Percentiles rank a stretch among this genome's conserved stretches.
Evolutionary conservation across 2,888 invertebrate genomes (phyloP).

Genomic region (Leptinotarsa tumamoca): DNA sequence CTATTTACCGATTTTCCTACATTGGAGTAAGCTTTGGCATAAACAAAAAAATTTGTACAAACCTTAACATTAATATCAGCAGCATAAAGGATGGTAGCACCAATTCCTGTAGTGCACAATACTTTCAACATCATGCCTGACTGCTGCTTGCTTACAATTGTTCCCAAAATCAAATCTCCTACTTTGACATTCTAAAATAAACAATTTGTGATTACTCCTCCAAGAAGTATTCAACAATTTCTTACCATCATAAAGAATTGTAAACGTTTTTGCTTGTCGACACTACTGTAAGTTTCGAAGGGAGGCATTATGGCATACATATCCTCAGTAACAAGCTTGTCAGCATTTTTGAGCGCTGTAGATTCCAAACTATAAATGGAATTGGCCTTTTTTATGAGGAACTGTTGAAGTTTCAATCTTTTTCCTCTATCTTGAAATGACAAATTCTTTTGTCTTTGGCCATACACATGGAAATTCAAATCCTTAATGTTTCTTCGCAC

Average conservation of each 20-base stretch:
- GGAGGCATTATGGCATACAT: conserved; percentile 87
- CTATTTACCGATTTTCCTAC: too few relatives aligned
- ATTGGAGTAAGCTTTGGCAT: too few relatives aligned
- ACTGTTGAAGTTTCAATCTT: conserved; percentile 86
- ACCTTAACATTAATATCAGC: conserved; percentile 91
- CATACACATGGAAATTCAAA: conserved; percentile 80
- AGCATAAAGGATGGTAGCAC: conserved; percentile 83
- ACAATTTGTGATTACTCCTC: not conserved
- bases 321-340: conserved; percentile 70
- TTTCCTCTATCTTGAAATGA: conserved; percentile 88
- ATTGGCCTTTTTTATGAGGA: conserved; percentile 86
- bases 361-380: conserved; percentile 76
- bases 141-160: conserved; percentile 80
- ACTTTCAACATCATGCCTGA: conserved; percentile 84
- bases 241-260: conserved; percentile 86
- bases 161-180: conserved; percentile 85
- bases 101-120: conserved; percentile 83
- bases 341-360: conserved; percentile 66
- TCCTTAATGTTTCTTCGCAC: conserved; percentile 72
- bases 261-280: conserved; percentile 81
- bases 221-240: conserved; percentile 25
- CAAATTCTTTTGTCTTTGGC: conserved; percentile 82
- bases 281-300: conserved; percentile 85
- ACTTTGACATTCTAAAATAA: conserved; percentile 73
- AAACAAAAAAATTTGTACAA: too few relatives aligned